A percentile compares a stretch with the other conserved stretches of the same genome.
Evolutionary conservation across 2,113 vertebrate species (phyloP).

Genomic region (Semnornis frantzii): DNA sequence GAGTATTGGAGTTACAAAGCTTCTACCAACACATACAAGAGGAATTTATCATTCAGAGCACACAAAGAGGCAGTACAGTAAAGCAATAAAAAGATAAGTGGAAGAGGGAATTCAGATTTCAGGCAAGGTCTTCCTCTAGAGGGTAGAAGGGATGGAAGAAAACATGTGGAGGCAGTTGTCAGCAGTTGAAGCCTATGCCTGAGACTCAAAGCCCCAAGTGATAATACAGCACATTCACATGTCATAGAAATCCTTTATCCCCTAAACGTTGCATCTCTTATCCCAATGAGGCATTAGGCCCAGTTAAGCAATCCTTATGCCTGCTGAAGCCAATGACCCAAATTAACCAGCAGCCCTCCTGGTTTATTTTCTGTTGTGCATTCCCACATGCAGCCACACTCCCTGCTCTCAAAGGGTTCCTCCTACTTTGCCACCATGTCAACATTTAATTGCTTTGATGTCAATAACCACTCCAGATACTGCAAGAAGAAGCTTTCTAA

Average conservation of each 20-base stretch:
- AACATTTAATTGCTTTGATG: neutral
- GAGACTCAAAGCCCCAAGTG: neutral
- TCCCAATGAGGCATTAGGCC: neutral
- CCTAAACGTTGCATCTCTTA: neutral
- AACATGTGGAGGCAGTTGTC: neutral
- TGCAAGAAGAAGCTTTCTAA: neutral
- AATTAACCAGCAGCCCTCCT: neutral
- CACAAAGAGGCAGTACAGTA: neutral
- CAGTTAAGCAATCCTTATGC: neutral
- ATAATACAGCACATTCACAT: neutral
- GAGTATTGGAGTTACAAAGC: neutral
- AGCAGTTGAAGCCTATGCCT: neutral
- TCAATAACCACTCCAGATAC: neutral
- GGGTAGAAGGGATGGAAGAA: neutral
- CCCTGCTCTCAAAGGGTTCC: too few relatives aligned
- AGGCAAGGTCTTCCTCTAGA: neutral
- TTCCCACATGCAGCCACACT: neutral
- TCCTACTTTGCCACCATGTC: too few relatives aligned
- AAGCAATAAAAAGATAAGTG: neutral
- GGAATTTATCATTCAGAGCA: neutral
- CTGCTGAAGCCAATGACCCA: neutral
- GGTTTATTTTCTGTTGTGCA: neutral
- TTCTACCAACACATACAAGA: neutral
- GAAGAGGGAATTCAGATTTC: neutral
- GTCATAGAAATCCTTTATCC: neutral